These are phyloP conservation scores for Uria aalge DNA, from an alignment of 2,113 vertebrate species.

Conservation along the genomic window DNA sequence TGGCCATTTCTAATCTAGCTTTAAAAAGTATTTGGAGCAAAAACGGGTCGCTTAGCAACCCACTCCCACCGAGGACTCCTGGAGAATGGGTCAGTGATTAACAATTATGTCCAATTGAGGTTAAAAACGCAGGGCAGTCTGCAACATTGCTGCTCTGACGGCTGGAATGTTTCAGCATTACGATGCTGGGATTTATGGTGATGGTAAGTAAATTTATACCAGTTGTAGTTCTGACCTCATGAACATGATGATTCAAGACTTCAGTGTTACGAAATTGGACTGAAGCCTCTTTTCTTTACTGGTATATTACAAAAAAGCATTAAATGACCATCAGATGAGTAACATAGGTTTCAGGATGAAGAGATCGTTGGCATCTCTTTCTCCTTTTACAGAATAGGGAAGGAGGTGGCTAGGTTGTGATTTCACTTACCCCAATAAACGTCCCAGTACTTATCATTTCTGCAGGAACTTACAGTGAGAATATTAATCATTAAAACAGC, in stretches of 20 bases:
- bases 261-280: neutral
- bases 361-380: neutral
- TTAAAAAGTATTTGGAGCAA: slow-evolving; percentile 53
- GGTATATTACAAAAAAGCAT: neutral
- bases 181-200: neutral
- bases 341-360: neutral
- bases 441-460: neutral
- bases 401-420: neutral
- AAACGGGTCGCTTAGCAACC: slow-evolving; percentile 60
- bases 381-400: neutral
- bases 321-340: neutral
- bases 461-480: neutral
- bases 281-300: neutral
- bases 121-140: slow-evolving; percentile 50
- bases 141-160: neutral
- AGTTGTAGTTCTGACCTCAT: neutral
- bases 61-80: neutral
- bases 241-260: neutral
- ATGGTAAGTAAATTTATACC: neutral
- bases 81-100: slow-evolving; percentile 70
- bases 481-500: neutral
- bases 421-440: neutral
- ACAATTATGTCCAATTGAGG: slow-evolving; percentile 52
- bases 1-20: slow-evolving; percentile 4
- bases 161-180: neutral